Base-by-base conservation (phyloP, 2,888 invertebrate species). In the Ditula angustiorana region DNA sequence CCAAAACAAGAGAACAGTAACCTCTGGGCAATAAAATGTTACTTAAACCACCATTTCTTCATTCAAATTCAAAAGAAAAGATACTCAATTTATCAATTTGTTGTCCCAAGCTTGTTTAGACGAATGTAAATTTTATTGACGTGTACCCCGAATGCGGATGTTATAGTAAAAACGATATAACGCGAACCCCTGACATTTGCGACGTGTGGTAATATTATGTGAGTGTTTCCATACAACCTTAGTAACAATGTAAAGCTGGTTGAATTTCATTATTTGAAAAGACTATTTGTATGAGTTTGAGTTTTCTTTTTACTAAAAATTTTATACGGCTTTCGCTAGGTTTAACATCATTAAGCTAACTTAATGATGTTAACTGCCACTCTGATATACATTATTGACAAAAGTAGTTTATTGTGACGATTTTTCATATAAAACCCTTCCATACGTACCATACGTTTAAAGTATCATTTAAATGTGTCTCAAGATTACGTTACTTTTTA, bases 81-180 rank as follows among this genome's bases (percentile, higher is more conserved):
- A 11, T 44, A 59, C 44, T 67, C 63, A 44, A 59, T 63, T 59
- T 58, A 57, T 53, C 67, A 63, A 62, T 62, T 67, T 77, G 71
- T 61, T 71, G 71, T 68, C 74, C 74, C 75, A 67, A 73, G 78
- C 74, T 75, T 76, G 74, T 76, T 68, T 77, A 69, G 68, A 73
- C 73, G 70, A 80, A 78, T 78, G 82, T 80, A 77, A 78, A 80
- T 82, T 82, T 80, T 77, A 76, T 80, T 79, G 72, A 67, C 69
- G 59, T 75, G 69, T 67, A 74, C 69, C 78, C 74, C 71, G 70
- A 78, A 74, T 74, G 77, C 72, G 75, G 73, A 81, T 76, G 78
- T 80, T 80, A 78, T 78, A 71, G 74, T 72, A 71, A 71, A 69
- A 70, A 69, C 65, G 69, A 64, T 68, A 69, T 69, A 64, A 69